phyloP scores from a whole-genome alignment of 2,113 vertebrate species.

The Urocynchramus pylzowi region DNA sequence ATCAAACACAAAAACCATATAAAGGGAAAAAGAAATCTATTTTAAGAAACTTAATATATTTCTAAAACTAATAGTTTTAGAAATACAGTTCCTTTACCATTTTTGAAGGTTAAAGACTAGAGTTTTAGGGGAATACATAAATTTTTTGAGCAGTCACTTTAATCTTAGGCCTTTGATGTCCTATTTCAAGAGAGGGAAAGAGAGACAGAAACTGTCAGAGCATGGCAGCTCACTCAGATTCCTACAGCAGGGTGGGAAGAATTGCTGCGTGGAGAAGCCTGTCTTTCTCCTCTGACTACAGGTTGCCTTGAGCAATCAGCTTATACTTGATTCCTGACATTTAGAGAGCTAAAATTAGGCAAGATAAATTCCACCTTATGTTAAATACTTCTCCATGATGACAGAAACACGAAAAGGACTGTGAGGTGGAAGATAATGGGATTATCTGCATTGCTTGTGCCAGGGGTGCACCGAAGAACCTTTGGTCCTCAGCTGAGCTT shows the following conservation, averaged over 20 bases:
- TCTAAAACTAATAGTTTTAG: neutral
- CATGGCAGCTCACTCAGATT: neutral
- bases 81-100: neutral
- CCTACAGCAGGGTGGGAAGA: neutral
- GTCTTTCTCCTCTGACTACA: neutral
- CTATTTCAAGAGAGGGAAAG: neutral
- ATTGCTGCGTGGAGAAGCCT: neutral
- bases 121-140: neutral
- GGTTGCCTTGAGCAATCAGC: neutral
- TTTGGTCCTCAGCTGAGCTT: neutral
- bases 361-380: slow-evolving; percentile 32
- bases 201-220: neutral
- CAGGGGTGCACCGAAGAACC: neutral
- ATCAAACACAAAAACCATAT: neutral
- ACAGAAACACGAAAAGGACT: neutral
- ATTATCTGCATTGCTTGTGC: neutral
- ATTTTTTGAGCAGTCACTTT: neutral
- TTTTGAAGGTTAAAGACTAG: neutral
- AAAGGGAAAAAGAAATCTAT: neutral
- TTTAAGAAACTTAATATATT: neutral
- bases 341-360: slow-evolving; percentile 34
- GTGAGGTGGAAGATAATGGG: neutral
- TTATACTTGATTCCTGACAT: neutral
- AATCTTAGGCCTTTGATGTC: neutral
- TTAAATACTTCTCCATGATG: neutral